phyloP scores from a whole-genome alignment of 2,113 vertebrate species.

The Rhinolophus sinicus region DNA sequence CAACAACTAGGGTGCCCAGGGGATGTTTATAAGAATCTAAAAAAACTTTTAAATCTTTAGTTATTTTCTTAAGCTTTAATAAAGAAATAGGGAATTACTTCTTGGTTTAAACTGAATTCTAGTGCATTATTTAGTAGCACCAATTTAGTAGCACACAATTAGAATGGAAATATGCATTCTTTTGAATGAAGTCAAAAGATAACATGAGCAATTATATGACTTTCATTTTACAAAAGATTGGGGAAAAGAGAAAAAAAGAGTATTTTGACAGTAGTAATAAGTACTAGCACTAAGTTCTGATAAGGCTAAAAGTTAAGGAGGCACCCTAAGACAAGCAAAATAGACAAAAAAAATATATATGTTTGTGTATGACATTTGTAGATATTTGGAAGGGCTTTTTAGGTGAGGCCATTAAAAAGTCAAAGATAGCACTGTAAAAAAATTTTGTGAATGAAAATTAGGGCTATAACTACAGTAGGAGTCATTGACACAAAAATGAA shows the following conservation, averaged over 20 bases:
- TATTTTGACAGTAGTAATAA: slow-evolving; percentile 8
- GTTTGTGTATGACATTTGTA: background rate
- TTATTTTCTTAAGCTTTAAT: slow-evolving; percentile 15
- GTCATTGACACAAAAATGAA: slow-evolving; percentile 37
- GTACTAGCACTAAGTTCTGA: slow-evolving; percentile 9
- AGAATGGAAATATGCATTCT: slow-evolving; percentile 19
- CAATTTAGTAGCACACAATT: too few species aligned
- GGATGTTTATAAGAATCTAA: slow-evolving; percentile 53
- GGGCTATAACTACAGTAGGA: slow-evolving; percentile 15
- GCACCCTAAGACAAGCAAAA: slow-evolving; percentile 33
- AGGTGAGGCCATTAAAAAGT: background rate
- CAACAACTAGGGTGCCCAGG: slow-evolving; percentile 22
- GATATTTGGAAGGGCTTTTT: slow-evolving; percentile 42
- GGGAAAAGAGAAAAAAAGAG: background rate
- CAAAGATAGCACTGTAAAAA: background rate
- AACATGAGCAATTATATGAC: slow-evolving; percentile 22
- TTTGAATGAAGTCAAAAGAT: slow-evolving; percentile 41
- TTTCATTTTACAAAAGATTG: slow-evolving; percentile 20
- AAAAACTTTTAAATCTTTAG: slow-evolving; percentile 29
- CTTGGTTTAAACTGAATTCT: slow-evolving; percentile 40
- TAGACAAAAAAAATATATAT: background rate
- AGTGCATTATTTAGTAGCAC: background rate
- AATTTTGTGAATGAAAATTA: slow-evolving; percentile 38
- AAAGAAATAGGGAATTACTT: slow-evolving; percentile 32
- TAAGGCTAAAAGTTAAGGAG: slow-evolving; percentile 20